Base-by-base conservation (phyloP, 2,797 vertebrate genomes). In the Rhinogobio ventralis region DNA sequence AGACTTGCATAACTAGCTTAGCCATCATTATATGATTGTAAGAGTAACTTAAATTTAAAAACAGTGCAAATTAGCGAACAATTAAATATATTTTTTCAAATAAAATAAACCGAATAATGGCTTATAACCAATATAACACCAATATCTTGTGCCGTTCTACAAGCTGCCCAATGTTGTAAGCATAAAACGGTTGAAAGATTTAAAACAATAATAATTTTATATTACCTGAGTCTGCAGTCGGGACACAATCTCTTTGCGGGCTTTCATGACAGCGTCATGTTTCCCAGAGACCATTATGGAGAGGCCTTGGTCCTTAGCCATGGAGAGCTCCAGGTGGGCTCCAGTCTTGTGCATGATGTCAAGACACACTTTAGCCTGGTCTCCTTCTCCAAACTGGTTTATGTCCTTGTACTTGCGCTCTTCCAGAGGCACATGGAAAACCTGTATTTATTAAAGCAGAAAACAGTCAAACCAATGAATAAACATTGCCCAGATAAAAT, bases 251-350 rank as follows among this genome's bases (percentile, higher is more conserved):
- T 99, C 98, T 93, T 99, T 99, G 53, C 98, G 96, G 91, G 98
- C 98, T 93, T 99, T 99, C 98, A 99, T 99, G 90, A 99, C 98
- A 0, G 98, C 97, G 78, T 99, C 98, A 88, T 98, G 91, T 90
- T 99, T 99, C 88, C 98, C 98, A 86, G 98, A 99, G 85, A 99
- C 98, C 98, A 99, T 99, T 94, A 99, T 99, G 46, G 98, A 99
- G 83, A 99, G 98, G 90, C 98, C 98, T 94, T 99, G 98, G 92
- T 99, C 98, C 95, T 99, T 99, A 10, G 98, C 98, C 51, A 99
- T 96, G 91, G 98, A 99, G 89, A 99, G 96, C 93, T 99, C 98
- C 92, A 99, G 95, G 89, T 99, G 98, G 89, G 98, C 98, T 76
- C 98, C 98, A 0, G 98, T 99, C 94, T 97, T 98, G 88, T 99